These are phyloP conservation scores for Choloepus didactylus DNA, from an alignment of 2,797 vertebrate species.

Conservation along the genomic window DNA sequence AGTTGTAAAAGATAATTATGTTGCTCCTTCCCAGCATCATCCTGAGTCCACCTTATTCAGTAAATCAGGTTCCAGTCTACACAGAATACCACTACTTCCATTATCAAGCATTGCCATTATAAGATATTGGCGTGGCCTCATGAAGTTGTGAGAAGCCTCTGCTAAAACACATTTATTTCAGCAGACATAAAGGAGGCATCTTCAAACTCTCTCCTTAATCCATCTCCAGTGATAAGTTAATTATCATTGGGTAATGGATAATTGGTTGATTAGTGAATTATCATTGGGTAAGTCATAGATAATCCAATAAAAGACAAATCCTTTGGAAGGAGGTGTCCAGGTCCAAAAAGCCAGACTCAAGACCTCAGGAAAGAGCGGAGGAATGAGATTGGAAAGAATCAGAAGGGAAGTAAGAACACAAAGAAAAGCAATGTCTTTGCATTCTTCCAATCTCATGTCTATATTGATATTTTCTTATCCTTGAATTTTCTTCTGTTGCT, in stretches of 20 bases:
- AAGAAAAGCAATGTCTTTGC: not conserved
- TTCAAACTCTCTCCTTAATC: not conserved
- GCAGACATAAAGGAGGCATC: not conserved
- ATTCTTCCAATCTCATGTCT: not conserved
- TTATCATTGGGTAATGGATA: not conserved
- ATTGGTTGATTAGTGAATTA: not conserved
- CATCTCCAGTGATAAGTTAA: constrained; percentile 1
- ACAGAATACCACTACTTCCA: not conserved
- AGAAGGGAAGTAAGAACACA: not conserved
- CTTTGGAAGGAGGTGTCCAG: not conserved
- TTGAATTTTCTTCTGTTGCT: not conserved
- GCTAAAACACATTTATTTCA: constrained; percentile 27
- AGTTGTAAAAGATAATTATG: constrained; percentile 13
- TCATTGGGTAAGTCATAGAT: not conserved
- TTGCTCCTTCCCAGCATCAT: not conserved
- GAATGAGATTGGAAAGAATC: not conserved
- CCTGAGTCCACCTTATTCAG: not conserved
- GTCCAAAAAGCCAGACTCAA: not conserved
- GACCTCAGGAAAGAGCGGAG: not conserved
- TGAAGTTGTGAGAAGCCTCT: not conserved
- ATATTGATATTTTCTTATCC: not conserved
- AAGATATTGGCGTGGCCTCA: not conserved
- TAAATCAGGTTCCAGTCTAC: not conserved
- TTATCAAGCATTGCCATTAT: not conserved
- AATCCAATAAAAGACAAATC: not conserved